Conservation (phyloP, 2,797 vertebrate genomes). For the Poeciliopsis turneri region DNA sequence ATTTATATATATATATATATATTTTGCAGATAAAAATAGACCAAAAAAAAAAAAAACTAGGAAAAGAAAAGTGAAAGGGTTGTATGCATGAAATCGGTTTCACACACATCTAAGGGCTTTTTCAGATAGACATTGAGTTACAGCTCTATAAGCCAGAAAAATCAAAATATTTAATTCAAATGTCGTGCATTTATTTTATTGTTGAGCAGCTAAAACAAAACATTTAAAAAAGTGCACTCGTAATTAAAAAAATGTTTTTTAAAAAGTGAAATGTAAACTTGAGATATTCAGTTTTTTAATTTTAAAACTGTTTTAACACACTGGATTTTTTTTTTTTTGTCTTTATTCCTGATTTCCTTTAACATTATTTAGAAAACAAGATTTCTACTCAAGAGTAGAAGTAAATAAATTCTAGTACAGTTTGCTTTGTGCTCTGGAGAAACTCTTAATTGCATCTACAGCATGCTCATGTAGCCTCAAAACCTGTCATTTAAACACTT, state of each 20-base stretch:
- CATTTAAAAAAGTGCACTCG: not conserved
- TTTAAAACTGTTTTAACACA: not conserved
- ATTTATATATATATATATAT: too few relatives aligned
- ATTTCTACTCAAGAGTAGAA: not conserved
- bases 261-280: not conserved
- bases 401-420: not conserved
- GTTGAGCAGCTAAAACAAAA: not conserved
- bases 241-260: not conserved
- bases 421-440: not conserved
- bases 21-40: not conserved
- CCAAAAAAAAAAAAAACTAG: not conserved
- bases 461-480: not conserved
- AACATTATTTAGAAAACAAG: conserved; percentile 4
- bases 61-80: not conserved
- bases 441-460: not conserved
- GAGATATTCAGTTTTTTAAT: not conserved
- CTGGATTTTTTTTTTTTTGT: not conserved
- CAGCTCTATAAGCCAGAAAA: not conserved
- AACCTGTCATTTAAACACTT: not conserved
- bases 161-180: not conserved
- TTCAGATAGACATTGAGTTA: not conserved
- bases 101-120: not conserved
- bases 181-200: not conserved
- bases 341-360: not conserved
- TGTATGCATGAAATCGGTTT: not conserved